Base-by-base conservation (phyloP, 2,113 vertebrate species). In the Camelus bactrianus region DNA sequence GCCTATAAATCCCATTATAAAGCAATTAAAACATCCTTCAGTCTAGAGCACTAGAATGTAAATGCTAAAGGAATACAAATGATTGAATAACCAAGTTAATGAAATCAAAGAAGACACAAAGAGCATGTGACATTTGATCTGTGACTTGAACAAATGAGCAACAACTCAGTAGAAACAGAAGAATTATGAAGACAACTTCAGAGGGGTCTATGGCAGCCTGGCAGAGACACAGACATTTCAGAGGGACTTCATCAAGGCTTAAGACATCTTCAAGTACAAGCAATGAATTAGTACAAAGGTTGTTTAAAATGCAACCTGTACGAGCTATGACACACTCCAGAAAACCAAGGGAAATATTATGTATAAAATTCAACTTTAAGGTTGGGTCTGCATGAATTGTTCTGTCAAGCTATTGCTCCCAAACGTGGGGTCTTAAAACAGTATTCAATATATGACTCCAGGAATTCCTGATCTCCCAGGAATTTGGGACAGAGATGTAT, bases 341-440 rank as follows among this genome's bases (percentile, higher is more conserved):
- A 82, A 6, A 86, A 88, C 58, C 38, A 84, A 97, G 24, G 2
- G 22, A 60, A 94, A 85, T 96, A 50, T 70, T 50, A 94, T 22
- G 4, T 30, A 54, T 85, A 76, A 92, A 93, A 85, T 73, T 93
- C 38, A 73, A 48, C 60, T 81, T 92, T 69, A 70, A 96, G 9
- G 0, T 80, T 35, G 26, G 1, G 11, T 69, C 54, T 73, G 17
- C 26, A 28, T n/a, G 54, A 58, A 56, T 86, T 97, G 89, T 93
- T 38, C 17, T 67, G 76, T 17, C 12, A 81, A 77, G 92, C 14
- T 65, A 3, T 35, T 56, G 1, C 0, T 83, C 26, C 26, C 14
- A 75, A 65, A 1, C 32, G 60, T 88, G 50, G 20, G 75, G 30
- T 83, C 16, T 42, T 76, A 77, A 84, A 88, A 52, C 26, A 72